These are phyloP conservation scores for Desoria tigrina DNA, from an alignment of 2,888 invertebrate genomes.

Conservation along the genomic window DNA sequence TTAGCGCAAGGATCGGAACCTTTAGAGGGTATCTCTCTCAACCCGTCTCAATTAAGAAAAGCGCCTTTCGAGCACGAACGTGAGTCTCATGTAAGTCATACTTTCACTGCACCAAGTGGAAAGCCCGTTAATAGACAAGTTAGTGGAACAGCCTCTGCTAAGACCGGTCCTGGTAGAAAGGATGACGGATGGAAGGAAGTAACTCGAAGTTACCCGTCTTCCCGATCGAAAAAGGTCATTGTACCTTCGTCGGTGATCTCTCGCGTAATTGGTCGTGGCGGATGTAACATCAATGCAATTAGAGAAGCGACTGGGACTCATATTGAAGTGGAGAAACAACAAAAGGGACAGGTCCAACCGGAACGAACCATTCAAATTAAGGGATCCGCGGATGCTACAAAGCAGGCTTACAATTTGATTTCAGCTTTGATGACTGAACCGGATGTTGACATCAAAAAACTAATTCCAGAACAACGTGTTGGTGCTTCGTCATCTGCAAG, in stretches of 20 bases:
- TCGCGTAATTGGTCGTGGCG: constrained; percentile 91
- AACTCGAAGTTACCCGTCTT: constrained; percentile 51
- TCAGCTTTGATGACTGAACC: constrained; percentile 91
- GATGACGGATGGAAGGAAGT: constrained; percentile 98
- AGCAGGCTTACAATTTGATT: constrained; percentile 88
- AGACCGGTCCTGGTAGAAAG: constrained; percentile 57
- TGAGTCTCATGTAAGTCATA: constrained; percentile 23
- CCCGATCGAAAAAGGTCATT: constrained; percentile 77
- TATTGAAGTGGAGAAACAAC: constrained; percentile 97
- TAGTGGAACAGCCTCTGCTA: constrained; percentile 8
- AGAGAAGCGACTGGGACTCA: constrained; percentile 94
- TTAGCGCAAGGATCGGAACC: constrained; percentile 41
- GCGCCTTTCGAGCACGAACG: constrained; percentile 27
- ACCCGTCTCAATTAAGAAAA: constrained; percentile 45
- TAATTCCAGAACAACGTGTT: constrained; percentile 64
- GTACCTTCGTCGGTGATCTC: constrained; percentile 94
- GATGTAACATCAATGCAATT: constrained; percentile 97
- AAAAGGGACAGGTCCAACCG: constrained; percentile 77
- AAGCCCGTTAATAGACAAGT: neutral
- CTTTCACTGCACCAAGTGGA: constrained; percentile 19
- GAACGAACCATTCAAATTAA: constrained; percentile 94
- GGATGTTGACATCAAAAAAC: constrained; percentile 82
- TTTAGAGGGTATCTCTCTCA: constrained; percentile 51
- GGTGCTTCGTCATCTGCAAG: constrained; percentile 21
- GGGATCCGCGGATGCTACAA: constrained; percentile 87